Conservation (phyloP, 2,113 vertebrate genomes). For the Carassius carassius region DNA sequence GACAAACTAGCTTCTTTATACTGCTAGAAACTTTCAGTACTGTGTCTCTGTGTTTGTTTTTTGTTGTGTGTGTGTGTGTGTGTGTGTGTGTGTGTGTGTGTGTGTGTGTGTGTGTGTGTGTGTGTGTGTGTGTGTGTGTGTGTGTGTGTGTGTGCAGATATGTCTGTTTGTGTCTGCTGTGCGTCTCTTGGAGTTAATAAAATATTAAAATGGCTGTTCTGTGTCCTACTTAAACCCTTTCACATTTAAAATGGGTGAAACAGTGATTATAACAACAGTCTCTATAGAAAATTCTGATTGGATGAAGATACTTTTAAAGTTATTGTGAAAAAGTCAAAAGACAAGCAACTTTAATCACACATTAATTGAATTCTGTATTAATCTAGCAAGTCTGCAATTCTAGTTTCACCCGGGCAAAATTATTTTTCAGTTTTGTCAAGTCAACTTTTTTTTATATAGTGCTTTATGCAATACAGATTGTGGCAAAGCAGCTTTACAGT, state of each 20-base stretch:
- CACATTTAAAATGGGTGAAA: not conserved
- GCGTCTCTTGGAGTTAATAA: constrained; percentile 13
- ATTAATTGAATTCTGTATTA: no score
- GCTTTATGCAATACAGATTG: no score
- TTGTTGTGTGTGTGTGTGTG: no score
- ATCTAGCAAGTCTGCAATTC: no score
- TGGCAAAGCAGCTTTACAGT: no score
- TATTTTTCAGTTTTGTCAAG: no score
- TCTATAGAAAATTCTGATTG: not conserved
- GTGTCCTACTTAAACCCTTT: constrained; percentile 21
- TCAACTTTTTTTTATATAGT: no score
- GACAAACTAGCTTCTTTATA: not conserved
- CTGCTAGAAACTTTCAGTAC: not conserved
- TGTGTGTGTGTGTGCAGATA: not conserved
- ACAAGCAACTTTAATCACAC: no score
- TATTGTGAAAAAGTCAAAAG: no score
- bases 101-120: not conserved
- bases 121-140: not conserved
- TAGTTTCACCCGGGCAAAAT: no score
- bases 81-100: not conserved
- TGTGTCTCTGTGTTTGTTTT: not conserved
- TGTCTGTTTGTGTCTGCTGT: not conserved
- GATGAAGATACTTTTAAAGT: not conserved
- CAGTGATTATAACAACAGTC: not conserved
- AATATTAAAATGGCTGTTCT: constrained; percentile 34